Evolutionary conservation across 2,888 invertebrate genomes (phyloP).

Genomic region (Tetranychus piercei): DNA sequence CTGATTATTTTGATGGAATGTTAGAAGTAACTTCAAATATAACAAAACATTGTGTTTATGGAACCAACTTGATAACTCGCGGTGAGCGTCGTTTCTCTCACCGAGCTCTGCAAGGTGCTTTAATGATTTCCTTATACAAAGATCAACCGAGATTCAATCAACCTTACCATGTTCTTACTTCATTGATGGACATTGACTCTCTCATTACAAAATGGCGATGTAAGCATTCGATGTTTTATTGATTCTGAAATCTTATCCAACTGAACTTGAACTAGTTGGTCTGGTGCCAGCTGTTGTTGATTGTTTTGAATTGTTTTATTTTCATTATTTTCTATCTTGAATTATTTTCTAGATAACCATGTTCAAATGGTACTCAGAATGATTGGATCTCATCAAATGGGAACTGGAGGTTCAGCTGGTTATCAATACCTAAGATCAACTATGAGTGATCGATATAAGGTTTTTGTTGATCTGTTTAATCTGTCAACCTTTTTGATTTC

Average conservation of each 20-base stretch:
- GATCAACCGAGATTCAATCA: slow-evolving; percentile 95
- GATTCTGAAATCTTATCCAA: background rate
- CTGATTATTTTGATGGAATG: too few species aligned
- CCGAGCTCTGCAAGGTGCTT: slow-evolving; percentile 80
- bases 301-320: background rate
- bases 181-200: slow-evolving; percentile 94
- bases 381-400: slow-evolving; percentile 87
- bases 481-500: slow-evolving; percentile 89
- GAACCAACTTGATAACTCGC: too few species aligned
- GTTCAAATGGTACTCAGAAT: slow-evolving; percentile 95
- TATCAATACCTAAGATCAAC: slow-evolving; percentile 94
- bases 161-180: slow-evolving; percentile 79
- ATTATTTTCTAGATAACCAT: slow-evolving; percentile 59
- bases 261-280: background rate
- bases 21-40: too few species aligned
- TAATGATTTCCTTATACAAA: slow-evolving; percentile 91
- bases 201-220: slow-evolving; percentile 97
- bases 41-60: too few species aligned
- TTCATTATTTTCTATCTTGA: slow-evolving; percentile 24
- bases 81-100: slow-evolving; percentile 73
- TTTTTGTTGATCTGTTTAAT: slow-evolving; percentile 91
- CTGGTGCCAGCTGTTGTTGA: background rate
- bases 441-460: slow-evolving; percentile 92
- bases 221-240: slow-evolving; percentile 38
- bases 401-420: slow-evolving; percentile 94